Evolutionary conservation across 2,797 vertebrate genomes (phyloP), one percentile per base, ranked within the genome.

Genomic region (Channa striata): DNA sequence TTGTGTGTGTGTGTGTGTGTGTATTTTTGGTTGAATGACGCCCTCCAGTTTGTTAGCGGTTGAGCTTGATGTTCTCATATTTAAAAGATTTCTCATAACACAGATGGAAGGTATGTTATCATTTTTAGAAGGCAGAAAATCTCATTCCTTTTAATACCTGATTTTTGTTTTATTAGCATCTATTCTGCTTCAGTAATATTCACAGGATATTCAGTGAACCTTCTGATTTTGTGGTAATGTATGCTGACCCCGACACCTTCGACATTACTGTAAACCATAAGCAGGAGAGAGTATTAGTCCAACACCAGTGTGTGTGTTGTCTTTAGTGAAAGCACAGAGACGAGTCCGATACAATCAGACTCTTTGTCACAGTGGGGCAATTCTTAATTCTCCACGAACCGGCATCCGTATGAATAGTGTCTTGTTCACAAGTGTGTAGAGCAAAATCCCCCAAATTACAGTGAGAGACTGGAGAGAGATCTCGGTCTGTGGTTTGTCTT

Each of bases 321-420:
- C 23, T 46, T 37, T 43, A 36, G 50, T 66, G 66, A 76, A 67
- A 72, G 70, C 46, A 58, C 62, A 52, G 49, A 77, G 58, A 80
- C 50, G 6, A 82, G 59, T 23, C 20, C 37, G 62, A 63, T 40
- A 91, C 88, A 91, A 90, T 79, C 17, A 11, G 42, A 30, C 34
- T 72, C 77, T 50, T 91, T 92, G 88, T 92, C 84, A 42, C 58
- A 62, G 50, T n/a, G 68, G 71, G 66, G 59, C 80, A 0, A 61
- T 73, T 40, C 62, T 72, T 42, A 59, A 61, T 37, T 71, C 73
- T 72, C 77, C 78, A 77, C 88, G 64, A 78, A 68, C 53, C 68
- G 65, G 66, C 56, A 50, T 43, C 13, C 6, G 53, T 43, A 84
- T 90, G 85, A 92, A 91, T 87, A 66, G 72, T 13, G 58, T 67